phyloP scores from a whole-genome alignment of 2,797 vertebrate species.

The Sternotherus odoratus region DNA sequence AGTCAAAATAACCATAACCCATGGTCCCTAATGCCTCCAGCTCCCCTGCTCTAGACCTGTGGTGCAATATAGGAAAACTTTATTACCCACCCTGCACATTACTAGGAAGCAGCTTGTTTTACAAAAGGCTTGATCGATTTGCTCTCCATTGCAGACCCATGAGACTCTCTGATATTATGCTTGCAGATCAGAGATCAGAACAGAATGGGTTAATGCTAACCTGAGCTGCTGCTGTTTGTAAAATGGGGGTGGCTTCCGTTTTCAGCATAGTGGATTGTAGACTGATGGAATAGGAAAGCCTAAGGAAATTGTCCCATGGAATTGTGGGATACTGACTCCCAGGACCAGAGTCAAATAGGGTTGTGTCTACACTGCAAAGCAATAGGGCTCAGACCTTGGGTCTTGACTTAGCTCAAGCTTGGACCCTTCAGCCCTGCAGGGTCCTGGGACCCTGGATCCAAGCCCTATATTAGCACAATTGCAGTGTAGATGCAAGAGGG shows the following conservation, averaged over 20 bases:
- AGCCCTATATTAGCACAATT: background rate
- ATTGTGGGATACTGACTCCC: background rate
- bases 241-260: background rate
- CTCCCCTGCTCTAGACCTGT: background rate
- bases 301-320: background rate
- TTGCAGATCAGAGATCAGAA: background rate
- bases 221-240: background rate
- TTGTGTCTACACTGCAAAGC: background rate
- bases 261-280: background rate
- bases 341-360: background rate
- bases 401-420: background rate
- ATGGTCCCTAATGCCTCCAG: background rate
- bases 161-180: background rate
- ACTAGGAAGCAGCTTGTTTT: background rate
- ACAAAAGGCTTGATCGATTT: background rate
- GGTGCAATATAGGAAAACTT: background rate
- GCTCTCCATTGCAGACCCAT: background rate
- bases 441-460: background rate
- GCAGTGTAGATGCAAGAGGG: background rate
- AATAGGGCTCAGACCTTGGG: background rate
- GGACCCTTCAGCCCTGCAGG: background rate
- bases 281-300: background rate
- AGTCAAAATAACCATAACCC: background rate
- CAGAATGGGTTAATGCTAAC: background rate
- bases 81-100: background rate